A percentile compares a stretch with the other conserved stretches of the same genome.
Conservation (phyloP, 2,797 vertebrate genomes). For the Melanogrammus aeglefinus region DNA sequence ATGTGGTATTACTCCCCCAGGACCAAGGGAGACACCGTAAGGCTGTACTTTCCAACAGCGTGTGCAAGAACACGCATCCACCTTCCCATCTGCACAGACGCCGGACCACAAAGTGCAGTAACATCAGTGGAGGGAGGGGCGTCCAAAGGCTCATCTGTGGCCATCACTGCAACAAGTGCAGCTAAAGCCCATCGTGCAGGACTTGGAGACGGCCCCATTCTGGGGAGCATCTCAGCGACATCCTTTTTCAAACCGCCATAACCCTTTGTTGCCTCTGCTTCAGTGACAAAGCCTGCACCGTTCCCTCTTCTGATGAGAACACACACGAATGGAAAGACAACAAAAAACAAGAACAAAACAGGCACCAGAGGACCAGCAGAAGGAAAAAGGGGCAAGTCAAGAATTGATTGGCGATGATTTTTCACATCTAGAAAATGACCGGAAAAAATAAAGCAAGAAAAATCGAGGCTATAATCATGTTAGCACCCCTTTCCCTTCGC, state of each 20-base stretch:
- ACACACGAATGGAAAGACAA: conserved; percentile 14
- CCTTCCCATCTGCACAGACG: conserved; percentile 16
- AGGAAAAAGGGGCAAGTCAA: conserved; percentile 40
- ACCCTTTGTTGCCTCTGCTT: background rate
- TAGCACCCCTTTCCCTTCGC: conserved; percentile 53
- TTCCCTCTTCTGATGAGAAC: conserved; percentile 4
- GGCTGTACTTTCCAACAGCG: conserved; percentile 71
- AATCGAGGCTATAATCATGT: conserved; percentile 81
- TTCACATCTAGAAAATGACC: conserved; percentile 61
- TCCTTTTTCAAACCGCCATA: background rate
- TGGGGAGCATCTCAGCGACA: background rate
- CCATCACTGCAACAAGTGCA: too few relatives aligned
- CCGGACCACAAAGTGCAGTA: background rate
- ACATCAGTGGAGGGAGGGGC: background rate
- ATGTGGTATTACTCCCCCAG: conserved; percentile 71
- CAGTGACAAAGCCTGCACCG: background rate
- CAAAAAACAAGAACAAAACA: conserved; percentile 16
- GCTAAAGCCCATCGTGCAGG: too few relatives aligned
- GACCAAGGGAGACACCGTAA: conserved; percentile 58
- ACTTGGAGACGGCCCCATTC: too few relatives aligned
- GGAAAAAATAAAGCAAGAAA: conserved; percentile 42
- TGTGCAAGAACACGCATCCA: conserved; percentile 42
- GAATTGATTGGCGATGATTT: conserved; percentile 70
- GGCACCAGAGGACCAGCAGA: conserved; percentile 37
- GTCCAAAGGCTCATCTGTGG: too few relatives aligned